Evolutionary conservation across 2,113 vertebrate genomes (phyloP).

Genomic region (Lonchura striata): DNA sequence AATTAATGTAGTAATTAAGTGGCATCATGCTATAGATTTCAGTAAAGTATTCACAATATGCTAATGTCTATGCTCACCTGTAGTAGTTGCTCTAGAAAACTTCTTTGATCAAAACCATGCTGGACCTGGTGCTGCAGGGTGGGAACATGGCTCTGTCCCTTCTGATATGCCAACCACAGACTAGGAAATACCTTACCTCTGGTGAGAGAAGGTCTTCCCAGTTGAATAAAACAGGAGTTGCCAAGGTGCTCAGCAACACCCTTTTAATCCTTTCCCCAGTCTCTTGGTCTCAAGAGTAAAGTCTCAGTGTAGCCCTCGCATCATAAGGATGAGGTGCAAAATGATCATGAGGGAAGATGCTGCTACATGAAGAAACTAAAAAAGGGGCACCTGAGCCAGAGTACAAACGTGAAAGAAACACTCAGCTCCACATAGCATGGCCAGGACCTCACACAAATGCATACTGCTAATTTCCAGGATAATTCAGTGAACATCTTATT

Average conservation of each 20-base stretch:
- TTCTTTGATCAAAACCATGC: background rate
- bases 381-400: fast-evolving
- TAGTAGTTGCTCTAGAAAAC: background rate
- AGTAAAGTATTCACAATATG: background rate
- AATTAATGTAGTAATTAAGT: background rate
- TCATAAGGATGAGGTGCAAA: background rate
- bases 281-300: background rate
- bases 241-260: background rate
- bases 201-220: background rate
- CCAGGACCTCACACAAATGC: background rate
- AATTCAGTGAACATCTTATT: background rate
- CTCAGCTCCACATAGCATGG: background rate
- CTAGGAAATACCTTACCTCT: background rate
- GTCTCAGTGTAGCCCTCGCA: fast-evolving
- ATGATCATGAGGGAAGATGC: background rate
- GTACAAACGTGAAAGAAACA: background rate
- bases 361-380: background rate
- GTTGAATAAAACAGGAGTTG: background rate
- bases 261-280: background rate
- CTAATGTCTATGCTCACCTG: background rate
- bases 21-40: background rate
- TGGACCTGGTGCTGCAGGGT: background rate
- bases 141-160: background rate
- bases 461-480: background rate
- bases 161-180: background rate